Evolutionary conservation across 2,113 vertebrate genomes (phyloP).

Genomic region (Steatornis caripensis): DNA sequence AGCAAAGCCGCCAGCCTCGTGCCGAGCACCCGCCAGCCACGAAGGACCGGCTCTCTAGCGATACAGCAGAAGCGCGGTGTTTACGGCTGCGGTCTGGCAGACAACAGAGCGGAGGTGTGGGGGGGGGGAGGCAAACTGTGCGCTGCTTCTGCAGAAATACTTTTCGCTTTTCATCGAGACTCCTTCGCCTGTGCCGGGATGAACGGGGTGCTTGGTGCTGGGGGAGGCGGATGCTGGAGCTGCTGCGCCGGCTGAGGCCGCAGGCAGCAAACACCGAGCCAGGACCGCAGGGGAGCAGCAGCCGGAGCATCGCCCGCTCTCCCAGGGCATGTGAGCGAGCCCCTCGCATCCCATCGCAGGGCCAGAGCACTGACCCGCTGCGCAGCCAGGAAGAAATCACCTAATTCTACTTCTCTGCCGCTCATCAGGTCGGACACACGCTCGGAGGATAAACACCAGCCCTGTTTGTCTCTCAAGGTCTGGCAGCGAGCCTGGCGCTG

Average conservation of each 20-base stretch:
- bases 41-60: background rate
- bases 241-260: background rate
- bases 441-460: background rate
- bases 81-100: rapidly evolving
- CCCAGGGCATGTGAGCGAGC: background rate
- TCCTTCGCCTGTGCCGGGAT: background rate
- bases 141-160: background rate
- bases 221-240: background rate
- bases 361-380: background rate
- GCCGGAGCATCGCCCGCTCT: background rate
- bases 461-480: background rate
- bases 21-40: background rate
- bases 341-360: background rate
- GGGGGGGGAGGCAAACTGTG: background rate
- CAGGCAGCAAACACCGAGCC: background rate
- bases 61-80: too few relatives aligned
- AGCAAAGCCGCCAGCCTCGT: background rate
- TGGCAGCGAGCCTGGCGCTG: background rate
- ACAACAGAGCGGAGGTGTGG: rapidly evolving
- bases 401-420: background rate
- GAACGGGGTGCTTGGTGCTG: background rate
- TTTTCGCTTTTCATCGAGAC: background rate
- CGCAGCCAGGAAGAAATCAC: background rate
- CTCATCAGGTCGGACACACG: background rate
- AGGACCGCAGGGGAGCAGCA: background rate